Conservation (phyloP, 30 jellyfish, hydroid and myxozoan genomes). For the Clytia hemisphaerica region DNA sequence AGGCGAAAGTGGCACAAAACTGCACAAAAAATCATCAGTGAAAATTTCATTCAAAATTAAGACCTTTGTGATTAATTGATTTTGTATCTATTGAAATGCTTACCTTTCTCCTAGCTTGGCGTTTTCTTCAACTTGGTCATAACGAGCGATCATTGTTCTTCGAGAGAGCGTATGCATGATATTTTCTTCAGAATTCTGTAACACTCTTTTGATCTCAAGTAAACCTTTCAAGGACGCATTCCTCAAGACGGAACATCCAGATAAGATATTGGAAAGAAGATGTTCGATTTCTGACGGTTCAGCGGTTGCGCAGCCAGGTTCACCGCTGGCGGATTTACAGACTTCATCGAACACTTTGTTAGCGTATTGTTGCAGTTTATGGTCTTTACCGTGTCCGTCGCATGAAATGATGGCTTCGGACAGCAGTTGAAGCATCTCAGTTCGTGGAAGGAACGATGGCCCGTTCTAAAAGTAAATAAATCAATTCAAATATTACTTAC, state of each 20-base stretch:
- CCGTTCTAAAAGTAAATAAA: slow-evolving; percentile 10
- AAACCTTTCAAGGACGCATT: slow-evolving; percentile 75
- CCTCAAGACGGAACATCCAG: slow-evolving; percentile 58
- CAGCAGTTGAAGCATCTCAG: slow-evolving; percentile 42
- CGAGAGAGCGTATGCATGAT: slow-evolving; percentile 45
- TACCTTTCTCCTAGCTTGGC: slow-evolving; percentile 71
- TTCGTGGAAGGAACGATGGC: slow-evolving; percentile 50
- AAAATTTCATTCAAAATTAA: too few relatives aligned
- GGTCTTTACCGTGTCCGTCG: slow-evolving; percentile 79
- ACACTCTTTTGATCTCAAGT: slow-evolving; percentile 20
- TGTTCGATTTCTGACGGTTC: slow-evolving; percentile 21
- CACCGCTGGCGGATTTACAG: slow-evolving; percentile 63
- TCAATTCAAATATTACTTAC: too few relatives aligned
- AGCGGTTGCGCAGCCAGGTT: slow-evolving; percentile 36
- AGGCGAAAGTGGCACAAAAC: too few relatives aligned
- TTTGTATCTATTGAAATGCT: neutral
- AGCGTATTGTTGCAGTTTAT: slow-evolving; percentile 66
- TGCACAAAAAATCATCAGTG: too few relatives aligned
- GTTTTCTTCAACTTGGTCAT: slow-evolving; percentile 43
- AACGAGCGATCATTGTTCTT: slow-evolving; percentile 55
- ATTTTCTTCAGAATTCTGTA: slow-evolving; percentile 19
- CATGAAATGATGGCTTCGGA: slow-evolving; percentile 52
- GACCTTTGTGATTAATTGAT: too few relatives aligned
- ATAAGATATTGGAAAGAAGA: slow-evolving; percentile 46
- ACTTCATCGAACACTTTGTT: slow-evolving; percentile 58